Percentiles rank a stretch among this genome's conserved stretches.
These are phyloP conservation scores for Hoplostethus atlanticus DNA, from an alignment of 2,797 vertebrate genomes.

Conservation along the genomic window DNA sequence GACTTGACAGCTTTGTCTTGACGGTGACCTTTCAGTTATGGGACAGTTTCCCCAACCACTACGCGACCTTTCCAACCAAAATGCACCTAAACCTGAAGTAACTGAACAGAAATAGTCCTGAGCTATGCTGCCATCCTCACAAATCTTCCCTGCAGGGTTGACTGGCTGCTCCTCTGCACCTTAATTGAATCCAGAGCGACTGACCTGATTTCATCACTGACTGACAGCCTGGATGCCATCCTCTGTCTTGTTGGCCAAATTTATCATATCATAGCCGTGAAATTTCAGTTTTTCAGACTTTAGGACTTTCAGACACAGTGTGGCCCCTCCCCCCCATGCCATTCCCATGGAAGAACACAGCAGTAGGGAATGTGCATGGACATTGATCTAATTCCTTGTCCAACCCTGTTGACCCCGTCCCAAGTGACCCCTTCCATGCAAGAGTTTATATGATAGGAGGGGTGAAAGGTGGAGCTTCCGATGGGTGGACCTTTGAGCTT, in stretches of 20 bases:
- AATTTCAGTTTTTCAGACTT: neutral
- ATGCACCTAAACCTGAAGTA: neutral
- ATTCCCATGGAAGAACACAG: neutral
- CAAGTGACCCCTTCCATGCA: neutral
- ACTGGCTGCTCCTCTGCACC: neutral
- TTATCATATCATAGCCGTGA: neutral
- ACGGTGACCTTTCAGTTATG: too few relatives aligned
- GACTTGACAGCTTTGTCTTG: too few relatives aligned
- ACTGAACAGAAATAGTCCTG: neutral
- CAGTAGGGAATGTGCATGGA: neutral
- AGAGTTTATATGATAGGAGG: neutral
- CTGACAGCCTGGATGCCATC: conserved; percentile 4
- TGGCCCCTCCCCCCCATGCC: too few relatives aligned
- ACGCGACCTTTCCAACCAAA: too few relatives aligned
- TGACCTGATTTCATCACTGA: neutral
- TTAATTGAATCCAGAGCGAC: conserved; percentile 27
- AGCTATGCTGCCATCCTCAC: neutral
- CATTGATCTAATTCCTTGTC: neutral
- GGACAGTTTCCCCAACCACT: too few relatives aligned
- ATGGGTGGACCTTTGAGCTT: conserved; percentile 17
- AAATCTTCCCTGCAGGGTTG: conserved; percentile 10
- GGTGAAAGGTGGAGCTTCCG: conserved; percentile 1
- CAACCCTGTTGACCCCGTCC: neutral
- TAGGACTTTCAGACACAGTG: neutral
- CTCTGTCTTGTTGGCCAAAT: neutral